These are phyloP conservation scores for Tetraneura akinire DNA, from an alignment of 1,140 invertebrate genomes.

Conservation along the genomic window DNA sequence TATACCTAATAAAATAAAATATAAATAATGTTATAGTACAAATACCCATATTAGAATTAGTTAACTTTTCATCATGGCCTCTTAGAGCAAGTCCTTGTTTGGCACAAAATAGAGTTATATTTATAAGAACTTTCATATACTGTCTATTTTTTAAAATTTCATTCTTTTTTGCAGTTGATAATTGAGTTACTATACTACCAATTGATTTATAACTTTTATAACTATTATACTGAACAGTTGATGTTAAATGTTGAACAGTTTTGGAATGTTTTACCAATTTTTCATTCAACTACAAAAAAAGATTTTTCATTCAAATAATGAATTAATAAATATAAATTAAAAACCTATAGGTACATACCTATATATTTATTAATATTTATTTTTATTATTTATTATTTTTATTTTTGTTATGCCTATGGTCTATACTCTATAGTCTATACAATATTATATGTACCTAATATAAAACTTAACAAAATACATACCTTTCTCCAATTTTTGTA, in stretches of 20 bases:
- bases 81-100: conserved; percentile 15
- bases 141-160: conserved; percentile 22
- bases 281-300: conserved; percentile 8
- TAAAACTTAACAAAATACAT: not conserved
- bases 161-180: not conserved
- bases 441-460: conserved; percentile 7
- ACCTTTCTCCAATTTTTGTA: not conserved
- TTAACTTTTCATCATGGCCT: conserved; percentile 28
- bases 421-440: too few relatives aligned
- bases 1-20: not conserved
- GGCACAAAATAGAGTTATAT: conserved; percentile 16
- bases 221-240: not conserved
- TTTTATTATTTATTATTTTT: not conserved
- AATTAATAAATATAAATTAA: not conserved
- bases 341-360: not conserved
- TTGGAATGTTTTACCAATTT: conserved; percentile 2
- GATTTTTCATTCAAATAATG: too few relatives aligned
- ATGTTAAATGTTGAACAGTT: conserved; percentile 14
- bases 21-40: not conserved
- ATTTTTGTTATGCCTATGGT: not conserved
- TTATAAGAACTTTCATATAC: conserved; percentile 14
- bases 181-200: not conserved
- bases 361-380: not conserved
- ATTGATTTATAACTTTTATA: not conserved
- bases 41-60: conserved; percentile 2